Conservation (phyloP, 1,140 invertebrate genomes). For the Magallana gigas region DNA sequence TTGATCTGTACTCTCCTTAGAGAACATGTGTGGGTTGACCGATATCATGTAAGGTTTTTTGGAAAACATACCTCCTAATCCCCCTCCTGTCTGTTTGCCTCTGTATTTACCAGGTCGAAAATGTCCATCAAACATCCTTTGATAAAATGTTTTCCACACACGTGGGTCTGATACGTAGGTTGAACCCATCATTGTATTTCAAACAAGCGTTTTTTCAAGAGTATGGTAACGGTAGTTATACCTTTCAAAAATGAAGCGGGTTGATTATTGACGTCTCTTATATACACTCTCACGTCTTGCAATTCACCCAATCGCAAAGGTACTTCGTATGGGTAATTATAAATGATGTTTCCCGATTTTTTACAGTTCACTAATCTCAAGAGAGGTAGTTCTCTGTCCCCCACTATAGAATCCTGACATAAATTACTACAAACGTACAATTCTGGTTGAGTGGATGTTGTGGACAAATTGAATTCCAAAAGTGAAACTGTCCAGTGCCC, state of each 20-base stretch:
- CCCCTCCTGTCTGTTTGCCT: neutral
- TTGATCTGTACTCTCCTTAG: neutral
- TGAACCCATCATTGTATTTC: neutral
- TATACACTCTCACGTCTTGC: too few species aligned
- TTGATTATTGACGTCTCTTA: neutral
- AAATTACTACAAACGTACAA: too few species aligned
- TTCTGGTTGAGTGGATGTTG: neutral
- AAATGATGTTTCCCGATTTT: too few species aligned
- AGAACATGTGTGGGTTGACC: neutral
- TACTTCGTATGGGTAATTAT: too few species aligned
- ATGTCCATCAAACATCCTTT: neutral
- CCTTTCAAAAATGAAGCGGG: conserved; percentile 3
- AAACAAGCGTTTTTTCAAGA: conserved; percentile 27
- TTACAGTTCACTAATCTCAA: too few species aligned
- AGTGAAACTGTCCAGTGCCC: conserved; percentile 5
- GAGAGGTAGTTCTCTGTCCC: too few species aligned
- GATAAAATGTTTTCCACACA: conserved; percentile 9
- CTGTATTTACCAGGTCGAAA: conserved; percentile 2
- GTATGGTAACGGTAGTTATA: neutral
- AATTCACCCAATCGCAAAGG: too few species aligned
- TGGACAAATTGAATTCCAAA: neutral
- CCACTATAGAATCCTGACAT: too few species aligned
- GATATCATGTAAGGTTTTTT: conserved; percentile 46
- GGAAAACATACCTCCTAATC: neutral
- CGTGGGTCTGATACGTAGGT: neutral